Base-by-base conservation (phyloP, 2,888 invertebrate genomes). In the Globia sparganii region DNA sequence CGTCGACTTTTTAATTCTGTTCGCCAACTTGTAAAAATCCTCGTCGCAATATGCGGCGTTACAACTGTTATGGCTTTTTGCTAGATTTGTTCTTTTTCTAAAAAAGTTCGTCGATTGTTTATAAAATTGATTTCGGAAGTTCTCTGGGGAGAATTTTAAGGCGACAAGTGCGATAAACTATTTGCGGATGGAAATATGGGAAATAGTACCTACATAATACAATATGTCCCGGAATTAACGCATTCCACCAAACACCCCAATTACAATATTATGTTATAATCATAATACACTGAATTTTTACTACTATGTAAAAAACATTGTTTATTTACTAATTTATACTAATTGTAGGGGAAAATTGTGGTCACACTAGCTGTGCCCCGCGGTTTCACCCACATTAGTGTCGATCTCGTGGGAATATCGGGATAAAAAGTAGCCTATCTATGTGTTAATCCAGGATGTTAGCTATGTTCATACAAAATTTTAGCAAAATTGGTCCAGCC, bases 1-100 rank as follows among this genome's bases (percentile, higher is more conserved):
- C 86, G 84, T 88, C 86, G 92, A 92, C 91, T 93, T 94, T 93
- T 93, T 92, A 91, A 92, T 94, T 92, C 92, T 89, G 89, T 91
- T 88, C 77, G 73, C 70, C 65, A 88, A 88, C 88, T 88, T 88
- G 87, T 81, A 80, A 89, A 89, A 89, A 86, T 83, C 86, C 79
- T 56, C 77, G 78, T 68, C 75, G 15, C 90, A 91, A 91, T 90
- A 91, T 90, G 89, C 80, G 77, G 76, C 37, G 88, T 87, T 85
- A 88, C 89, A 86, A 84, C 46, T 87, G 88, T 84, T 90, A 85
- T 86, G 84, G 81, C 77, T 79, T 83, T 75, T 87, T 83, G 82
- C 66, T 43, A 62, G 58, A 70, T 34, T 72, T 71, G 70, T 75
- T 65, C 66, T 75, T 86, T 81, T 83, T 28, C 0, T 0, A 46